Conservation (phyloP, 1,140 invertebrate genomes). For the Bombus waltoni region DNA sequence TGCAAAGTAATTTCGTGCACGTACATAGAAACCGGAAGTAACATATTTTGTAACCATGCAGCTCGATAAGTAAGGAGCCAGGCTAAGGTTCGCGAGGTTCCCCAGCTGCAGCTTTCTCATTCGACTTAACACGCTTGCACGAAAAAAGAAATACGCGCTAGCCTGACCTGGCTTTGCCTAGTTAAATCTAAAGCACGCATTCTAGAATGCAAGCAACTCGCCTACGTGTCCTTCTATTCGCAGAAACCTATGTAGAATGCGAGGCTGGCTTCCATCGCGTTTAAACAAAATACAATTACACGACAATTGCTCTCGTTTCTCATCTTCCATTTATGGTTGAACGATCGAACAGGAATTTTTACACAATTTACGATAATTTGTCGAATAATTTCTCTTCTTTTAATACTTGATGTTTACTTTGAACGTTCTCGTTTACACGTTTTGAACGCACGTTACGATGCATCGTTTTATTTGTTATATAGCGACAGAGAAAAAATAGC, state of each 20-base stretch:
- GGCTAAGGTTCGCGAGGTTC: not conserved
- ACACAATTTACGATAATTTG: not conserved
- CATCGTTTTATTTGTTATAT: too few species aligned
- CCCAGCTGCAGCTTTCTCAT: slow-evolving; percentile 2
- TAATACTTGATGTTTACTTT: not conserved
- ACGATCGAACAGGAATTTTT: too few species aligned
- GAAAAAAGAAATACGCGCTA: not conserved
- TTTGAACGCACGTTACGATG: too few species aligned
- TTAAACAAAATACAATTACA: not conserved
- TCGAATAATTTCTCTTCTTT: not conserved
- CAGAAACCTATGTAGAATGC: not conserved
- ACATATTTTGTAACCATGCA: not conserved
- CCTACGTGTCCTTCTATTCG: not conserved
- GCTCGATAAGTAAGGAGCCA: not conserved
- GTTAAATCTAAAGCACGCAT: slow-evolving; percentile 9
- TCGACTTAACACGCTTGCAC: not conserved
- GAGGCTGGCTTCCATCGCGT: not conserved
- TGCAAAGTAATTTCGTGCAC: not conserved
- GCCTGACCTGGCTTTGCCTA: not conserved
- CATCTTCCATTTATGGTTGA: not conserved
- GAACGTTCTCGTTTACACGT: too few species aligned
- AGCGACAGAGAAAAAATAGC: too few species aligned
- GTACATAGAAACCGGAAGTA: not conserved
- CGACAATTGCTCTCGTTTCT: not conserved
- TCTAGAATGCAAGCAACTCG: not conserved